Evolutionary conservation across 2,113 vertebrate genomes (phyloP), one percentile per base, ranked within the genome.

Genomic region (Ellobius talpinus): DNA sequence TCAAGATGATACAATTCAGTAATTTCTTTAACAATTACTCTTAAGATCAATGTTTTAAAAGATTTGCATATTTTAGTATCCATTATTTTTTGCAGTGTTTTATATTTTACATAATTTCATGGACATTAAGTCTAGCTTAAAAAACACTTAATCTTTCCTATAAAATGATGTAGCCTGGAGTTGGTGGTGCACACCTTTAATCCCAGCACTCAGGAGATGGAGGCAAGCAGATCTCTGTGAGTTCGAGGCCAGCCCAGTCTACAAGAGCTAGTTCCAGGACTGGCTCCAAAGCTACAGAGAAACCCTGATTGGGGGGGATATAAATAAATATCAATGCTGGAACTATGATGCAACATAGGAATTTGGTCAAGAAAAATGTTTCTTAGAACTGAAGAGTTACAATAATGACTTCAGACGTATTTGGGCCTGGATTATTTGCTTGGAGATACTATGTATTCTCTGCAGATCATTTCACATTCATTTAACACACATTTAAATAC

Each of bases 81-180:
- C 23, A 72, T 89, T 98, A 68, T 97, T 94, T 96, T 94, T 94
- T 21, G n/a, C 4, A 8, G 33, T 47, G 39, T 82, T 95, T 96
- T 94, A 77, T 90, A 78, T 26, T 78, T 90, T 65, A 78, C 65
- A 23, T 89, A 63, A 47, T 90, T 93, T 58, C 94, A 29, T 55
- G 84, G 23, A 55, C 55, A 91, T 74, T 96, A 95, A 84, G 33
- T 94, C 92, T 95, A 91, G 94, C 82, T 93, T 97, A 58, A 96
- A 61, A 7, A 77, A 16, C 65, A 78, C 52, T 76, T 90, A 94
- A 47, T 90, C 29, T 90, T 90, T 77, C 19, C 58, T 19, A 58
- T 21, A 58, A 58, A 58, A 58, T 58, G 19, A 58, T 5, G 17
- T 58, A 58, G 58, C 58, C 58, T 58, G 58, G 19, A 58, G 19